Conservation (phyloP, 2,113 vertebrate genomes). For the Ahaetulla prasina region DNA sequence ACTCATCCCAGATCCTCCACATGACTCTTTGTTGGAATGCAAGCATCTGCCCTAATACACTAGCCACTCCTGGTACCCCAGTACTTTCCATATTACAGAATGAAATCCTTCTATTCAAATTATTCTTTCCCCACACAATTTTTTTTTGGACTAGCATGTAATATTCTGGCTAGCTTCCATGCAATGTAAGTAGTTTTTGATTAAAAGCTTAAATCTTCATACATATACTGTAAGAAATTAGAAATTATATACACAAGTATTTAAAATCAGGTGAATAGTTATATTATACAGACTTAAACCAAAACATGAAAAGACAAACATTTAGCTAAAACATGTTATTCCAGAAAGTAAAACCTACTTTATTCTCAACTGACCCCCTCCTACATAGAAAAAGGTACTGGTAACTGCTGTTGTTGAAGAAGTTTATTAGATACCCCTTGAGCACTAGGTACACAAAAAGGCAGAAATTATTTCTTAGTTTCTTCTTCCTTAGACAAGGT, state of each 20-base stretch:
- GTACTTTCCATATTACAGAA: not conserved
- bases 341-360: not conserved
- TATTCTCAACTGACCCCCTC: accelerated
- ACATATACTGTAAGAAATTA: not conserved
- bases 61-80: not conserved
- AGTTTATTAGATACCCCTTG: slow-evolving; percentile 29
- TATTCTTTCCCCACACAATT: not conserved
- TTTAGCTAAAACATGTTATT: not conserved
- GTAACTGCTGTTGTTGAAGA: not conserved
- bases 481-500: slow-evolving; percentile 94
- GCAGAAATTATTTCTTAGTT: slow-evolving; percentile 79
- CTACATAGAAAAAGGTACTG: accelerated
- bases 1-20: not conserved
- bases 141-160: too few species aligned
- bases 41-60: not conserved
- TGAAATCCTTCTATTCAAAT: not conserved
- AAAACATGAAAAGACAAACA: not conserved
- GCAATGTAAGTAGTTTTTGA: not conserved
- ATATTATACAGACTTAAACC: not conserved
- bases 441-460: not conserved
- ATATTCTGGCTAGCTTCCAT: not conserved
- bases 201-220: not conserved
- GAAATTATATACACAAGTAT: not conserved
- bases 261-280: not conserved
- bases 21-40: not conserved